Conservation (phyloP, 1,140 invertebrate genomes). For the Atta colombica region DNA sequence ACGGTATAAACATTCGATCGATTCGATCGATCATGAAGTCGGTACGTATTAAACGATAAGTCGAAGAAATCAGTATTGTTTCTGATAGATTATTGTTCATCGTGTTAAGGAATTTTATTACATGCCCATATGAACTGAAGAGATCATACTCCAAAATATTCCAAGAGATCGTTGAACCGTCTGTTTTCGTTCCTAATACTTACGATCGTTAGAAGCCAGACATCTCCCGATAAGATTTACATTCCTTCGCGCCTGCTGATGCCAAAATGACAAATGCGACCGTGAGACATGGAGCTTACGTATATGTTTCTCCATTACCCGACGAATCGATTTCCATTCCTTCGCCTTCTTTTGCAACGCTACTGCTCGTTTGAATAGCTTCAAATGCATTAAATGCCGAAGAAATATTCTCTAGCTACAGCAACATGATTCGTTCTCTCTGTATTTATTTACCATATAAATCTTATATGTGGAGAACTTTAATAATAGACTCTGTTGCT, state of each 20-base stretch:
- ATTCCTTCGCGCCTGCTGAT: constrained; percentile 7
- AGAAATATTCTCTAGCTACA: not conserved
- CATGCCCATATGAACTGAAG: not conserved
- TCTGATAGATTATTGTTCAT: not conserved
- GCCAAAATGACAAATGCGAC: constrained; percentile 48
- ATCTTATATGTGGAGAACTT: constrained; percentile 20
- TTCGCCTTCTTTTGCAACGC: not conserved
- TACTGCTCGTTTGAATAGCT: not conserved
- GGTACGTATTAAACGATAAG: not conserved
- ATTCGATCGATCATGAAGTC: not conserved
- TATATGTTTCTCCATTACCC: constrained; percentile 27
- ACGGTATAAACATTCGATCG: not conserved
- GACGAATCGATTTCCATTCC: constrained; percentile 35
- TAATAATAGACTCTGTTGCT: constrained; percentile 37
- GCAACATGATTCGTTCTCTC: not conserved
- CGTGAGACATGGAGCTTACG: not conserved
- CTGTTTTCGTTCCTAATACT: constrained; percentile 49
- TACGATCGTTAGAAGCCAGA: constrained; percentile 42
- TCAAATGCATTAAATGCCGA: constrained; percentile 31
- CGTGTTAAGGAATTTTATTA: not conserved
- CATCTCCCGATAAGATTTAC: constrained; percentile 38
- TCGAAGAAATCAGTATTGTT: not conserved
- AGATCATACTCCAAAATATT: constrained; percentile 56
- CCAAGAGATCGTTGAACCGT: constrained; percentile 61
- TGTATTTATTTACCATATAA: constrained; percentile 39